phyloP scores from a whole-genome alignment of 2,888 invertebrate genomes.

The Chymomyza procnemis region DNA sequence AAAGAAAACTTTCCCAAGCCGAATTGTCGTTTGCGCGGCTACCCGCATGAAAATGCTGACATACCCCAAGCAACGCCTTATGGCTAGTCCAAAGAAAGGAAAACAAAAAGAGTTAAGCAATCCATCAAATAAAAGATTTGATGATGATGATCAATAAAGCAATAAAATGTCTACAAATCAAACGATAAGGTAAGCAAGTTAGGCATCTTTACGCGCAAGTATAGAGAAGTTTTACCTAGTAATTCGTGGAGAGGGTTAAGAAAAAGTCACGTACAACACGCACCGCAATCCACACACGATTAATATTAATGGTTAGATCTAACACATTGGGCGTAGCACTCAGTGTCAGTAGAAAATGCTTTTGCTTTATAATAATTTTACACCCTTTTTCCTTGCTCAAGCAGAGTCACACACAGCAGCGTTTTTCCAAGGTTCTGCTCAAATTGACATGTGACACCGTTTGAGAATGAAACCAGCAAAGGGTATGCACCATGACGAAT shows the following conservation, averaged over 20 bases:
- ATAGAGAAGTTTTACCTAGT: slow-evolving; percentile 50
- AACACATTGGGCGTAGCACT: slow-evolving; percentile 72
- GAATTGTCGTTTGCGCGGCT: slow-evolving; percentile 58
- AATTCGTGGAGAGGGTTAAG: slow-evolving; percentile 61
- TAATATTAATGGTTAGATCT: slow-evolving; percentile 75
- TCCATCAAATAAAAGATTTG: slow-evolving; percentile 61
- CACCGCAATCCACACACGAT: slow-evolving; percentile 55
- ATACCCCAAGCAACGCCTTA: slow-evolving; percentile 41
- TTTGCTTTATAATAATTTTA: slow-evolving; percentile 17
- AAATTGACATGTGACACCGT: slow-evolving; percentile 69
- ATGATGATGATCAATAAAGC: slow-evolving; percentile 72
- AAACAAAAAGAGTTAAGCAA: slow-evolving; percentile 44
- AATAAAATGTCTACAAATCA: slow-evolving; percentile 74
- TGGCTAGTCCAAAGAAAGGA: slow-evolving; percentile 15
- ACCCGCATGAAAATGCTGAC: slow-evolving; percentile 72
- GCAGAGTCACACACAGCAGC: background rate
- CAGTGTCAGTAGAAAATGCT: slow-evolving; percentile 42
- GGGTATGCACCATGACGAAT: slow-evolving; percentile 39
- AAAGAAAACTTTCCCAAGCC: slow-evolving; percentile 66
- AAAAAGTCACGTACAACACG: slow-evolving; percentile 72
- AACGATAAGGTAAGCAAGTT: slow-evolving; percentile 51
- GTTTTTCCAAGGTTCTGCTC: slow-evolving; percentile 28
- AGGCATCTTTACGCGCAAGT: background rate
- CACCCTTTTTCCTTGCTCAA: background rate
- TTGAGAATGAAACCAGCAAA: slow-evolving; percentile 11